A percentile compares a stretch with the other conserved stretches of the same genome.
Evolutionary conservation across 1,140 invertebrate genomes (phyloP).

Genomic region (Camponotus vicinus): DNA sequence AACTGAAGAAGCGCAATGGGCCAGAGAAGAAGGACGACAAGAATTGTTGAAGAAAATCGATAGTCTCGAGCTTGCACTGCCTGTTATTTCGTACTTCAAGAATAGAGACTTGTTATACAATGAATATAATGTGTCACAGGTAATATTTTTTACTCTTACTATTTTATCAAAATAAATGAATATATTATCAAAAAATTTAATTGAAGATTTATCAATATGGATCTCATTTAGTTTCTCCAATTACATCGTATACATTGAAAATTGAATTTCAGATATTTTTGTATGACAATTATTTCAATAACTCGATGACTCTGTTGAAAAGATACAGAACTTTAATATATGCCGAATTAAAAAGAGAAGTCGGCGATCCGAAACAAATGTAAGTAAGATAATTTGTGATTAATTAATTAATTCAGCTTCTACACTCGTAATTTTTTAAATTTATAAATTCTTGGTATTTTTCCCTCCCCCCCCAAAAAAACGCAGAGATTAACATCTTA

Average conservation of each 20-base stretch:
- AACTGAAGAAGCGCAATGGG: constrained; percentile 61
- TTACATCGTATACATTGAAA: background rate
- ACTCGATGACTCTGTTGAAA: constrained; percentile 70
- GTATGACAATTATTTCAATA: constrained; percentile 71
- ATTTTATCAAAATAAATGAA: constrained; percentile 11
- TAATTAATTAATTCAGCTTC: background rate
- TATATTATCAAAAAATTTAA: background rate
- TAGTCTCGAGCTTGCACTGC: constrained; percentile 67
- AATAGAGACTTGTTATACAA: constrained; percentile 14
- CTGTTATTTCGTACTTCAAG: constrained; percentile 64
- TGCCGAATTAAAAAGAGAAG: constrained; percentile 44
- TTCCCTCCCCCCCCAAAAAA: too few relatives aligned
- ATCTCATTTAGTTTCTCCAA: background rate
- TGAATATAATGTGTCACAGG: constrained; percentile 35
- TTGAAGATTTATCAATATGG: background rate
- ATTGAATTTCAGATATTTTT: constrained; percentile 65
- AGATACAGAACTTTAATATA: constrained; percentile 72
- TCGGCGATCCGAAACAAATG: constrained; percentile 67
- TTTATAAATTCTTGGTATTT: background rate
- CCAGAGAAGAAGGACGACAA: constrained; percentile 27
- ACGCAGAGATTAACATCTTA: background rate
- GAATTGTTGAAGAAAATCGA: constrained; percentile 71
- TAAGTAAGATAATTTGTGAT: constrained; percentile 61
- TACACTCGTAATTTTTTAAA: background rate
- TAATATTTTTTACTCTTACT: constrained; percentile 17